These are phyloP conservation scores for Sciurus vulgaris DNA, from an alignment of 2,797 vertebrate genomes.

Conservation along the genomic window DNA sequence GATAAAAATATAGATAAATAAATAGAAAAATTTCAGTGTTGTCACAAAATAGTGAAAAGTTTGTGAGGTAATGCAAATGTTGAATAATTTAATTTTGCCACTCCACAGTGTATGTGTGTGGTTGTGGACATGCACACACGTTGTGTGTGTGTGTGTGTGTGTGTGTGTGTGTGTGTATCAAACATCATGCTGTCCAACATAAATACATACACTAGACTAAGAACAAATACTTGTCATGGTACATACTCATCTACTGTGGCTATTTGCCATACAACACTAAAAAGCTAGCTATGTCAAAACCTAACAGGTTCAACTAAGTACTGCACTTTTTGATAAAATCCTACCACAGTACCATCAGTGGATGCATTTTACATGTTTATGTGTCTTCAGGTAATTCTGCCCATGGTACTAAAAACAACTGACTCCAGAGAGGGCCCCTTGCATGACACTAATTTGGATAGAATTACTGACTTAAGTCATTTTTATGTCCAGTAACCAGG, in stretches of 20 bases:
- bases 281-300: neutral
- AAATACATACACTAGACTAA: neutral
- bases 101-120: neutral
- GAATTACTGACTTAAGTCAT: neutral
- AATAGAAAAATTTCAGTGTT: neutral
- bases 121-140: neutral
- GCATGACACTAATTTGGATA: neutral
- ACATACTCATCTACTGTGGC: neutral
- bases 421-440: neutral
- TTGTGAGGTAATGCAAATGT: neutral
- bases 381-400: neutral
- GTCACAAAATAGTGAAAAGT: neutral
- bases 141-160: no score
- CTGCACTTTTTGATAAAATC: neutral
- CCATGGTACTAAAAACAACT: neutral
- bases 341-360: neutral
- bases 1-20: no score
- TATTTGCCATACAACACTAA: neutral
- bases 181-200: no score
- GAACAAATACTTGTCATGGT: neutral
- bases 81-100: neutral
- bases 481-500: neutral
- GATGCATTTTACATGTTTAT: neutral
- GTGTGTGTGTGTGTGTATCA: neutral
- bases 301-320: neutral